Evolutionary conservation across 2,113 vertebrate species (phyloP).

Genomic region (Solea solea): DNA sequence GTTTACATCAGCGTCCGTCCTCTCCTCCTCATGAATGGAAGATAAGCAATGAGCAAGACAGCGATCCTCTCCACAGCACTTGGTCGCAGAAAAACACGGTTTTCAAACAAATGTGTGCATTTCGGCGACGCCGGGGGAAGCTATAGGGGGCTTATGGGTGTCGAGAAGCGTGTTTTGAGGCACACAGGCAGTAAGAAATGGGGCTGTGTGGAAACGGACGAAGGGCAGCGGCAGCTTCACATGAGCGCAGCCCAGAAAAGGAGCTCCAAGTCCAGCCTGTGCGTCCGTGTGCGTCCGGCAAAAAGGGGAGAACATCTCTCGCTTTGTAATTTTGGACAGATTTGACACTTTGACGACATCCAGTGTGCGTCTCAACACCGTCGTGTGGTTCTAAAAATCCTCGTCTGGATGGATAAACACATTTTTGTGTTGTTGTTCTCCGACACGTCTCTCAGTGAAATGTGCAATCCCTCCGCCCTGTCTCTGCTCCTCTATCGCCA

Average conservation of each 20-base stretch:
- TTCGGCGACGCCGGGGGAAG: slow-evolving; percentile 57
- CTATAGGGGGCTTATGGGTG: slow-evolving; percentile 55
- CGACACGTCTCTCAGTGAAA: slow-evolving; percentile 65
- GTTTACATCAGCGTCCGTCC: slow-evolving; percentile 86
- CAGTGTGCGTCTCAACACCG: slow-evolving; percentile 53
- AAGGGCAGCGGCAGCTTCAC: slow-evolving; percentile 78
- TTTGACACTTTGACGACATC: slow-evolving; percentile 65
- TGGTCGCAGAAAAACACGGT: slow-evolving; percentile 71
- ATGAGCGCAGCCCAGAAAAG: slow-evolving; percentile 78
- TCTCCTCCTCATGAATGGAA: slow-evolving; percentile 82
- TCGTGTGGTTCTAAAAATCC: slow-evolving; percentile 67
- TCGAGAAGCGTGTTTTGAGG: slow-evolving; percentile 71
- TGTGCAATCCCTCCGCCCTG: slow-evolving; percentile 79
- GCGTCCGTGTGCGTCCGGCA: slow-evolving; percentile 81
- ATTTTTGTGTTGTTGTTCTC: slow-evolving; percentile 60
- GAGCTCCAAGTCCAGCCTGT: slow-evolving; percentile 82
- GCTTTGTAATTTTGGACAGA: slow-evolving; percentile 62
- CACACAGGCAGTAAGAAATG: slow-evolving; percentile 54
- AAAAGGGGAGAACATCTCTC: slow-evolving; percentile 44
- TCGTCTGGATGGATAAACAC: slow-evolving; percentile 69
- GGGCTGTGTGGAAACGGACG: slow-evolving; percentile 61
- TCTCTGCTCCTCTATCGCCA: slow-evolving; percentile 68
- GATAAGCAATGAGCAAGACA: slow-evolving; percentile 79
- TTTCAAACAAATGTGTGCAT: slow-evolving; percentile 72
- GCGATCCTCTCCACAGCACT: slow-evolving; percentile 79